These are phyloP conservation scores for Takifugu flavidus DNA, from an alignment of 2,113 vertebrate genomes.

Conservation along the genomic window DNA sequence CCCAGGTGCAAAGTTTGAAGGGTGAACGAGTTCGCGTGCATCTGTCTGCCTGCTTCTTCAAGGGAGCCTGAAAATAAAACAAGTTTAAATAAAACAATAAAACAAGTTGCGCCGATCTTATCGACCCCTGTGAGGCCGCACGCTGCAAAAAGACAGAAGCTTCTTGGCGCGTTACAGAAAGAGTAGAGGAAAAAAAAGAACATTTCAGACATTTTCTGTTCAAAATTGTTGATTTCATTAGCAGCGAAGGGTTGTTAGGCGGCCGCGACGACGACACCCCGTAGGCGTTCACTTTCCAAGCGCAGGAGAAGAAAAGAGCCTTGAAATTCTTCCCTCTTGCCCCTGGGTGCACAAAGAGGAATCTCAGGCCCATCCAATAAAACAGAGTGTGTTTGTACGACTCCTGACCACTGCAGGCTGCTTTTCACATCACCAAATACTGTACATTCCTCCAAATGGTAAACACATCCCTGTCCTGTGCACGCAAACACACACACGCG, in stretches of 20 bases:
- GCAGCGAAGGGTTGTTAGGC: too few relatives aligned
- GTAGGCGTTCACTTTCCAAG: background rate
- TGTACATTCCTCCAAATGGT: conserved; percentile 72
- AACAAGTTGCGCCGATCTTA: conserved; percentile 6
- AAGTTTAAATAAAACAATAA: too few relatives aligned
- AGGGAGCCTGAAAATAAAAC: too few relatives aligned
- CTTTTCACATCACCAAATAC: conserved; percentile 72
- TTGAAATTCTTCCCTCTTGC: conserved; percentile 31
- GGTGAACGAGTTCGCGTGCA: too few relatives aligned
- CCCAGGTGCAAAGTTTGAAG: too few relatives aligned
- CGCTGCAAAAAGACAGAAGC: conserved; percentile 44
- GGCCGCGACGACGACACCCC: background rate
- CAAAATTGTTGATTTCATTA: too few relatives aligned
- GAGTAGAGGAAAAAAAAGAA: too few relatives aligned
- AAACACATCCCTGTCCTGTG: conserved; percentile 50
- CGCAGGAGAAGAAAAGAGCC: conserved; percentile 12
- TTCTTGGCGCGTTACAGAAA: conserved; percentile 25
- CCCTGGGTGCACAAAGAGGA: conserved; percentile 19
- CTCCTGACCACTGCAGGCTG: conserved; percentile 55
- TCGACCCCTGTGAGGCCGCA: conserved; percentile 31
- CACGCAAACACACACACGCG: conserved; percentile 22
- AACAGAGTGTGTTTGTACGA: conserved; percentile 63
- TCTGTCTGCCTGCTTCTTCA: too few relatives aligned
- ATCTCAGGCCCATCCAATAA: conserved; percentile 54
- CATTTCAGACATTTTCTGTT: too few relatives aligned